phyloP scores from a whole-genome alignment of 2,113 vertebrate species.

The Ornithorhynchus anatinus region DNA sequence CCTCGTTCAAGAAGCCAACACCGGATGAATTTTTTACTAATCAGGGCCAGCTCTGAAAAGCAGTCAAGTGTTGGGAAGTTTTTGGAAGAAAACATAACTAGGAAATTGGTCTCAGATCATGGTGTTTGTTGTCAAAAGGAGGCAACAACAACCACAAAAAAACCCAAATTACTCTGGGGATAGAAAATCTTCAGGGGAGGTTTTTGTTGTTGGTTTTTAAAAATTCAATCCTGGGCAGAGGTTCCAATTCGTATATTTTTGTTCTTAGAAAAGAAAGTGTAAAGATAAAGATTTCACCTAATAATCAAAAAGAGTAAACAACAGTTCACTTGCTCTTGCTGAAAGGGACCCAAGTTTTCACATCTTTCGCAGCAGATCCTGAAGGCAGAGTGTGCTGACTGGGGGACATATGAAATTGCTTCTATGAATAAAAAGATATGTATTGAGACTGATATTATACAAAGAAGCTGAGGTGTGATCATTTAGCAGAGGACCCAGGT shows the following conservation, averaged over 20 bases:
- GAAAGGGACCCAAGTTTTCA: too few relatives aligned
- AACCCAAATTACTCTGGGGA: not conserved
- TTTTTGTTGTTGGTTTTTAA: not conserved
- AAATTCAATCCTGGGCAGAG: not conserved
- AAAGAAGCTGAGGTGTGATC: too few relatives aligned
- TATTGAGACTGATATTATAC: too few relatives aligned
- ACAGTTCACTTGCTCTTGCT: too few relatives aligned
- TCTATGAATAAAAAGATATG: too few relatives aligned
- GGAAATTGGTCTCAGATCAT: not conserved
- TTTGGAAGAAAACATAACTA: not conserved
- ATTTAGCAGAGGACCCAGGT: too few relatives aligned
- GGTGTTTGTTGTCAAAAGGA: not conserved
- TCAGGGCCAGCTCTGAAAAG: conserved; percentile 9
- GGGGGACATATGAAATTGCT: too few relatives aligned
- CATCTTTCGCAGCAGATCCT: too few relatives aligned
- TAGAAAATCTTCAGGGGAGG: not conserved
- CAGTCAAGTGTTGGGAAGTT: not conserved
- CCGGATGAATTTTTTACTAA: conserved; percentile 22
- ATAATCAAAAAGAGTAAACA: too few relatives aligned
- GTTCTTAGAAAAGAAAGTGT: conserved; percentile 10
- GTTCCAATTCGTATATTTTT: not conserved
- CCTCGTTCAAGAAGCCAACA: conserved; percentile 23
- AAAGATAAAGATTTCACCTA: conserved; percentile 19
- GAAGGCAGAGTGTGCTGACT: too few relatives aligned
- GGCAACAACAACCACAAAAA: not conserved